phyloP scores from a whole-genome alignment of 2,888 invertebrate genomes.

The Chorisops tibialis region DNA sequence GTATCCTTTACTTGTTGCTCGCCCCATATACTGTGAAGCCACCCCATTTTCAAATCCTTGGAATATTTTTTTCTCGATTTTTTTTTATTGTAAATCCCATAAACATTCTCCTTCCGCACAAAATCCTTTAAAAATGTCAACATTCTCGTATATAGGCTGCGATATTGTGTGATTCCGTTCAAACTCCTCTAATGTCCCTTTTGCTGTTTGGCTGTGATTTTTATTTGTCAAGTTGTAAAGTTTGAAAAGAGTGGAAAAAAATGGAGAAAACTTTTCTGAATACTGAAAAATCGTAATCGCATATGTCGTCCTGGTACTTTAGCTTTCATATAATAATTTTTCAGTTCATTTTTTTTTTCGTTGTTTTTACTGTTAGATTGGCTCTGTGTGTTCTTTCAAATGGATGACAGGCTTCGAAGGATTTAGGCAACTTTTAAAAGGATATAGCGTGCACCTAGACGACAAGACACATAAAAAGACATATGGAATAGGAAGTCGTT shows the following conservation, averaged over 20 bases:
- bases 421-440: conserved; percentile 24
- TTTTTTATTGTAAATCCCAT: conserved; percentile 12
- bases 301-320: conserved; percentile 22
- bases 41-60: conserved; percentile 1
- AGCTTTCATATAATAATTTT: conserved; percentile 23
- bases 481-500: conserved; percentile 26
- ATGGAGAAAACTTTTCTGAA: conserved; percentile 13
- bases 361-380: neutral
- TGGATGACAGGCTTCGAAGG: neutral
- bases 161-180: neutral
- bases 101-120: conserved; percentile 20
- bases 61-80: neutral
- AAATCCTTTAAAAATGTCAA: conserved; percentile 13
- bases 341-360: conserved; percentile 4
- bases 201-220: conserved; percentile 16
- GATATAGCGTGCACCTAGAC: conserved; percentile 23
- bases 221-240: conserved; percentile 24
- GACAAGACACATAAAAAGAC: conserved; percentile 18
- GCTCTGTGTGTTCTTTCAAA: neutral
- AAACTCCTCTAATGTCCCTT: conserved; percentile 7
- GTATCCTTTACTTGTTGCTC: conserved; percentile 16
- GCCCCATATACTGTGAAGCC: neutral
- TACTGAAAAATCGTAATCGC: conserved; percentile 27
- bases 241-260: conserved; percentile 6
- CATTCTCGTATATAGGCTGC: conserved; percentile 16